Evolutionary conservation across 1,140 invertebrate species (phyloP).

Genomic region (Hylaeus anthracinus): DNA sequence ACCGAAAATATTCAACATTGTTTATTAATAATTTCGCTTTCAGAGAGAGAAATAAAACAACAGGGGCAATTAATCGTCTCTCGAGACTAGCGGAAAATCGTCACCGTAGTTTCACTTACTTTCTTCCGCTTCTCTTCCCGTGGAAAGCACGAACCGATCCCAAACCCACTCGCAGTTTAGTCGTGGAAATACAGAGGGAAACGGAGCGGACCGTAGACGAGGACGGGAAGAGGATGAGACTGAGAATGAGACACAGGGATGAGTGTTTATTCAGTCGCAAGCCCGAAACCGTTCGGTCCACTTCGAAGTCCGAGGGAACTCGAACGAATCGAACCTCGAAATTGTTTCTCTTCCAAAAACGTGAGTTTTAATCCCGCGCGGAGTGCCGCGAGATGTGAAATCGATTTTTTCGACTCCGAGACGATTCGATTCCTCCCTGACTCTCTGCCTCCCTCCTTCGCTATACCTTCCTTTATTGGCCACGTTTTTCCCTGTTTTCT

Average conservation of each 20-base stretch:
- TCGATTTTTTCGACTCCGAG: neutral
- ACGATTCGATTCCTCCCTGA: neutral
- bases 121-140: neutral
- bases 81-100: neutral
- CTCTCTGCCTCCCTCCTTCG: neutral
- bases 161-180: neutral
- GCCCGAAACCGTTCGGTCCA: slow-evolving; percentile 29
- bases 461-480: too few species aligned
- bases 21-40: neutral
- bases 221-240: slow-evolving; percentile 8
- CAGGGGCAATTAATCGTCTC: slow-evolving; percentile 1
- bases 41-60: neutral
- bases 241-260: slow-evolving; percentile 44
- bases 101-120: slow-evolving; percentile 1
- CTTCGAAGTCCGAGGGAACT: neutral
- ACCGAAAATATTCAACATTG: too few species aligned
- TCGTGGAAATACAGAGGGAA: neutral
- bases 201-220: neutral
- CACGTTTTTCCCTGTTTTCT: too few species aligned
- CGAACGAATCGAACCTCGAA: slow-evolving; percentile 9
- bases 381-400: neutral
- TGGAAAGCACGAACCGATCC: neutral
- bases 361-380: slow-evolving; percentile 3
- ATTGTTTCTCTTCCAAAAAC: slow-evolving; percentile 6
- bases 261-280: slow-evolving; percentile 65